Evolutionary conservation across 2,113 vertebrate species (phyloP), one percentile per base, ranked within the genome.

Genomic region (Apeltes quadracus): DNA sequence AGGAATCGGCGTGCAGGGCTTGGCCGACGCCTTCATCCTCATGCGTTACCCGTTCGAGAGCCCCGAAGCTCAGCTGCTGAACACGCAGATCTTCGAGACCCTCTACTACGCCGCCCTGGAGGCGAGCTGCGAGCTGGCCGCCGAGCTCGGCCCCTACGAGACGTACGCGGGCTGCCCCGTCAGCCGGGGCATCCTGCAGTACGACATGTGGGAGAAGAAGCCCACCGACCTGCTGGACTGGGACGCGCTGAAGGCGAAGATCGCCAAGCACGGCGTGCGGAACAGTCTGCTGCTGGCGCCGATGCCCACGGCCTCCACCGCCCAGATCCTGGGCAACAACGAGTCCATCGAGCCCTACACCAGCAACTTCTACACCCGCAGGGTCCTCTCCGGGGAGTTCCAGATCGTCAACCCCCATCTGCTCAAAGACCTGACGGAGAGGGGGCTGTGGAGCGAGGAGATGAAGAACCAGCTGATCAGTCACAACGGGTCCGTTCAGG

Each of bases 381-480:
- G 98, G 54, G 98, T 99, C 1, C 95, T 99, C 54, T 99, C 98
- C 0, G 98, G 98, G 18, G 98, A 99, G 93, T 99, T 99, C 72
- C 98, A 99, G 98, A 95, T 99, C 23, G 96, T 98, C 64, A 99
- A 99, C 55, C 98, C 98, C 0, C 98, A 99, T 70, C 86, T 99
- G 88, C 38, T 99, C 85, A 99, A 99, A 79, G 97, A 99, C 84
- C 94, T 99, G 69, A 99, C 98, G 0, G 98, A 99, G 87, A 87
- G 91, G 38, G 95, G 96, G 0, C 92, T 99, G 64, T 99, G 98
- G 98, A 95, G 84, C 0, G 98, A 99, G 88, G 96, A 98, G 69
- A 99, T 99, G 98, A 99, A 99, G 84, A 99, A 99, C 87, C 94
- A 97, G 84, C 95, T 99, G 81, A 99, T 99, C 0, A 92, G 94